Conservation (phyloP, 2,113 vertebrate genomes). For the Lamprotornis superbus region DNA sequence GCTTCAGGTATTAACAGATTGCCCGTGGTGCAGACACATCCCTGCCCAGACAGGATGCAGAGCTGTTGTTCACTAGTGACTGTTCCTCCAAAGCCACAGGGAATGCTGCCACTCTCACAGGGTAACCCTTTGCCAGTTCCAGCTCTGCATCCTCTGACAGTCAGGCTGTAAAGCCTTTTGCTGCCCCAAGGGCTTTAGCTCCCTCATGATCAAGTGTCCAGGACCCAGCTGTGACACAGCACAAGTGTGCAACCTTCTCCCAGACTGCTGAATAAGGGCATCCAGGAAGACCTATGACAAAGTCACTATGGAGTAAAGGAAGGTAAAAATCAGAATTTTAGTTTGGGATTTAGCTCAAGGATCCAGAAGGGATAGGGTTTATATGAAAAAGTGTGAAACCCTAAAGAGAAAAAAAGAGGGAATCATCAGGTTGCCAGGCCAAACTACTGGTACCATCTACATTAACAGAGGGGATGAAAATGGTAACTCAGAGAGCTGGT, state of each 20-base stretch:
- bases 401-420: neutral
- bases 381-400: neutral
- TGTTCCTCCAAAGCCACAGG: neutral
- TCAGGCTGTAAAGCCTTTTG: neutral
- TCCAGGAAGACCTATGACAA: neutral
- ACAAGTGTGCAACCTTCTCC: neutral
- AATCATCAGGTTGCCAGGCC: neutral
- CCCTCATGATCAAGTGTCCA: neutral
- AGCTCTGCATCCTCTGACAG: neutral
- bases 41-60: neutral
- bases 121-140: neutral
- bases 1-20: neutral
- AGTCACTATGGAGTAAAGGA: neutral
- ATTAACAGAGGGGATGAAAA: neutral
- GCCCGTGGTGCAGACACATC: neutral
- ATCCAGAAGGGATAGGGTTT: neutral
- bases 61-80: neutral
- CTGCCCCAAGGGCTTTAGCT: neutral
- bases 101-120: neutral
- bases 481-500: fast-evolving
- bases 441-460: neutral
- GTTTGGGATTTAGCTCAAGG: neutral
- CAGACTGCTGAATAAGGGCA: neutral
- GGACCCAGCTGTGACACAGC: neutral
- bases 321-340: neutral